Evolutionary conservation across 2,113 vertebrate genomes (phyloP), one percentile per base, ranked within the genome.

Genomic region (Stigmatopora argus): DNA sequence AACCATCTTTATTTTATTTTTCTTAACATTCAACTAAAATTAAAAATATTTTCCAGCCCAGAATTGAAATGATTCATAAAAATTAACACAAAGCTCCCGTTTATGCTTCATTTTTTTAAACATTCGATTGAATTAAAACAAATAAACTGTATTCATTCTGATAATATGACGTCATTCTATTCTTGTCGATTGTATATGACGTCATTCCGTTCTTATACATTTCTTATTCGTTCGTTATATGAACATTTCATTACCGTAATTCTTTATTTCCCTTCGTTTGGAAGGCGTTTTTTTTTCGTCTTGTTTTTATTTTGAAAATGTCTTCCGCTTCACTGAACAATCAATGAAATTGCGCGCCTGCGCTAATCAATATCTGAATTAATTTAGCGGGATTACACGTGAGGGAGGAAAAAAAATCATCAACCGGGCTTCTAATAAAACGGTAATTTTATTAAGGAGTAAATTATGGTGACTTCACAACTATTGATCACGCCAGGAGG

Each of bases 291-390:
- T 31, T 52, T 23, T 53, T 23, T 12, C 8, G 14, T 3, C 21
- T 61, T 15, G 41, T 61, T 0, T 38, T n/a, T 38, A 10, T 59
- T 19, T 59, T 31, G 15, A 47, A 48, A 56, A 59, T 59, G 31
- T 41, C 57, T 41, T n/a, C 59, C 14, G 41, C 59, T 61, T 61
- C 11, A 23, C 59, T 15, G 19, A 45, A 38, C 38, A 23, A 61
- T 61, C 59, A 45, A 61, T 45, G 41, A 23, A 7, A 23, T 38
- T 18, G 18, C 57, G 5, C 34, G 10, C 34, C 9, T 38, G 19
- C 6, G 7, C 19, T 45, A 61, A 45, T 61, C 59, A 61, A 61
- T 61, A 61, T 7, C 38, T 45, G 59, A 44, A 61, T 61, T 61
- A 19, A 61, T 61, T 61, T 19, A 12, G 5, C 52, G 19, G 35